A percentile compares a stretch with the other conserved stretches of the same genome.
Conservation (phyloP, 2,888 invertebrate genomes). For the Euspilapteryx auroguttella region DNA sequence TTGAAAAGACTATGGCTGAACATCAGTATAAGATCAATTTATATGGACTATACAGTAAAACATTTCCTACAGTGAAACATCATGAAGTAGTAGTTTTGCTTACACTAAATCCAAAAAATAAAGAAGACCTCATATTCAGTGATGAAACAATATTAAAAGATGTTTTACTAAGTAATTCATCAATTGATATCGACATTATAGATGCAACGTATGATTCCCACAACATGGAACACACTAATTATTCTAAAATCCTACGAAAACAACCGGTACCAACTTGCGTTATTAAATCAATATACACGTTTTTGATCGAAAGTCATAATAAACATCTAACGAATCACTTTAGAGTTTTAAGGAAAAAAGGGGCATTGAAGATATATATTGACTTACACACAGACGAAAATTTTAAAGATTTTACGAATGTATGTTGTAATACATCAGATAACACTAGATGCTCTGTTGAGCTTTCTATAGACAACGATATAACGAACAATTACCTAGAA, state of each 20-base stretch:
- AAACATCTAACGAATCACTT: constrained; percentile 23
- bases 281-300: constrained; percentile 25
- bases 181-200: constrained; percentile 32
- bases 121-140: constrained; percentile 2
- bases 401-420: constrained; percentile 16
- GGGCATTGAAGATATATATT: constrained; percentile 29
- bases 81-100: no score
- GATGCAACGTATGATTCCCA: constrained; percentile 16
- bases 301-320: constrained; percentile 20
- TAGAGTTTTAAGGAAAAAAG: constrained; percentile 21
- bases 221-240: background rate
- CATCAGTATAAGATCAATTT: constrained; percentile 30
- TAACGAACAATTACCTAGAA: no score
- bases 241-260: background rate
- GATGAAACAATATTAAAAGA: constrained; percentile 4
- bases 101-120: constrained; percentile 17
- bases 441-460: background rate
- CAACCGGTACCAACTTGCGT: constrained; percentile 13
- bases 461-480: no score
- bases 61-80: no score
- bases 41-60: no score
- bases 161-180: constrained; percentile 13
- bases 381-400: constrained; percentile 17
- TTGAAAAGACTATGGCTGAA: constrained; percentile 20
- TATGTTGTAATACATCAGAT: constrained; percentile 16